These are phyloP conservation scores for Sylvietta virens DNA, from an alignment of 2,113 vertebrate genomes.

Conservation along the genomic window DNA sequence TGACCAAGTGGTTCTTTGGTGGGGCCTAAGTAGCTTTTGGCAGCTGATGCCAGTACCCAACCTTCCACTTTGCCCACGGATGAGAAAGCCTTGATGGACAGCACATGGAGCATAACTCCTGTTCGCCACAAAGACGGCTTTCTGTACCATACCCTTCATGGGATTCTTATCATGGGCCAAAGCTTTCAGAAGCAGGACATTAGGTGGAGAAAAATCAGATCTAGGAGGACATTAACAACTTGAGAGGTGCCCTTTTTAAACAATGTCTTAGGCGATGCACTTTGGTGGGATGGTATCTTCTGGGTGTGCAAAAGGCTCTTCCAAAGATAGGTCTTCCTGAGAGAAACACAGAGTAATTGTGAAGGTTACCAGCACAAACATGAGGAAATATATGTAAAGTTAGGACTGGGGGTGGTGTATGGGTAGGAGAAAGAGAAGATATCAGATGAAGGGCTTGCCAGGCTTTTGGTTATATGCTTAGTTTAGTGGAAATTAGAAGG, in stretches of 20 bases:
- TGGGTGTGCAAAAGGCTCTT: not conserved
- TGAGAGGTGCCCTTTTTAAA: not conserved
- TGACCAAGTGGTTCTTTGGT: not conserved
- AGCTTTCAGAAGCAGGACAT: not conserved
- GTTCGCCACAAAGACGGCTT: not conserved
- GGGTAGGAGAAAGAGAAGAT: not conserved
- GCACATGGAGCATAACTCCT: not conserved
- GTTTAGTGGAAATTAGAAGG: slow-evolving; percentile 32
- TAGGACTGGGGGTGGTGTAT: not conserved
- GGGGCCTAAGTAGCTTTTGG: not conserved
- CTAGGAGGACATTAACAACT: not conserved
- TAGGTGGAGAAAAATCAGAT: not conserved
- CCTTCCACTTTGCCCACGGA: not conserved
- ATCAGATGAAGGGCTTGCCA: not conserved
- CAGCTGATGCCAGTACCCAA: not conserved
- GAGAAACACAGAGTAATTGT: not conserved
- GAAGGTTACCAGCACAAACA: not conserved
- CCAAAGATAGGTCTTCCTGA: not conserved
- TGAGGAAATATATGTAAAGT: not conserved
- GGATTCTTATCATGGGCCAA: not conserved
- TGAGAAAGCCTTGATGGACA: not conserved
- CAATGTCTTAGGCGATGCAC: not conserved
- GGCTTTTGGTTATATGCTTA: not conserved
- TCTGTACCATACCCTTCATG: not conserved
- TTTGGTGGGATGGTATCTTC: not conserved